These are phyloP conservation scores for Drosophila leontia DNA, from an alignment of 1,140 invertebrate genomes.

Conservation along the genomic window DNA sequence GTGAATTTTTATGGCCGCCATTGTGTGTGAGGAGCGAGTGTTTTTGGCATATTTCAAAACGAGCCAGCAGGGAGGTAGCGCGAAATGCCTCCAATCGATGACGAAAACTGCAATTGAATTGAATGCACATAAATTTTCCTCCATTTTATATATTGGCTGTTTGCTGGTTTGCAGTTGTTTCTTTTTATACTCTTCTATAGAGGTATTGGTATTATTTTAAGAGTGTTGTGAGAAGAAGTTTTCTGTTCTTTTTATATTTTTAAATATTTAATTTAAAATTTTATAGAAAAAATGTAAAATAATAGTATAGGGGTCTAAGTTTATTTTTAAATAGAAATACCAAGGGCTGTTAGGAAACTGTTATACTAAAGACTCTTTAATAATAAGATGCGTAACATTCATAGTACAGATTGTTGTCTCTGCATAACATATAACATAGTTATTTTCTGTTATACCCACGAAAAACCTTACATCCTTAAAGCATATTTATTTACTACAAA, in stretches of 20 bases:
- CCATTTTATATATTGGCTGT: slow-evolving; percentile 12
- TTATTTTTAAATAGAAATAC: no score
- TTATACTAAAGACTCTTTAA: not conserved
- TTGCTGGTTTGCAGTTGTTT: slow-evolving; percentile 14
- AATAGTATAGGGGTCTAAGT: no score
- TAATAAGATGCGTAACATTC: not conserved
- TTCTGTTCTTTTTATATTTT: not conserved
- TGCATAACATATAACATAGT: no score
- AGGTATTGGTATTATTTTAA: not conserved
- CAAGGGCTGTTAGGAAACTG: no score
- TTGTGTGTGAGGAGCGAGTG: slow-evolving; percentile 39
- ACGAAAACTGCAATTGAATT: slow-evolving; percentile 68
- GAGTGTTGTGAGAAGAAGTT: accelerated
- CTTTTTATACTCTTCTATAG: not conserved
- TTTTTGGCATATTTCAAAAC: slow-evolving; percentile 70
- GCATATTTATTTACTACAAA: not conserved
- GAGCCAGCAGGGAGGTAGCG: slow-evolving; percentile 33
- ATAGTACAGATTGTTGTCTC: no score
- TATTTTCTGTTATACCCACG: no score
- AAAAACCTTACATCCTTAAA: not conserved
- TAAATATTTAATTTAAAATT: no score
- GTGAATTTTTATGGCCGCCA: slow-evolving; percentile 72
- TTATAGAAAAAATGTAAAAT: no score
- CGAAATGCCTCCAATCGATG: slow-evolving; percentile 43
- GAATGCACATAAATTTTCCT: slow-evolving; percentile 69